Percentiles rank a stretch among this genome's conserved stretches.
Conservation (phyloP, 2,113 vertebrate species). For the Nerophis ophidion region DNA sequence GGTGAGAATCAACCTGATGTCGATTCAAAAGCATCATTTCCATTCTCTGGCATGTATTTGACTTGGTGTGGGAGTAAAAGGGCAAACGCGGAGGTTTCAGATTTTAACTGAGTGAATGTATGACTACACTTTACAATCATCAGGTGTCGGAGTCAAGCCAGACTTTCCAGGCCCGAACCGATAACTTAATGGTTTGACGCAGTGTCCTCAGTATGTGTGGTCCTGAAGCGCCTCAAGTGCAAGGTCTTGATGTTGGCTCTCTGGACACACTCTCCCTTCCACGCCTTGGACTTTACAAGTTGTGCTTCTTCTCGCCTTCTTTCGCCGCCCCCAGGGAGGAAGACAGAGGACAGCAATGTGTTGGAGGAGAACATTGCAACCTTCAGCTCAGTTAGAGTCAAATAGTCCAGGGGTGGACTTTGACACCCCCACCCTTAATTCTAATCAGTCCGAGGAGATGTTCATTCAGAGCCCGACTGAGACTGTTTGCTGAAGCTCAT, state of each 20-base stretch:
- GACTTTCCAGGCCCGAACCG: background rate
- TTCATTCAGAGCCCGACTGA: constrained; percentile 26
- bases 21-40: background rate
- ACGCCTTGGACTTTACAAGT: constrained; percentile 31
- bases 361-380: constrained; percentile 22
- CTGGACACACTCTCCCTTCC: constrained; percentile 51
- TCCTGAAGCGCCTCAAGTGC: background rate
- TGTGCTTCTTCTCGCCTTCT: constrained; percentile 30
- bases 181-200: background rate
- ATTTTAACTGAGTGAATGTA: background rate
- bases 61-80: too few species aligned
- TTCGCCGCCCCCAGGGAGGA: constrained; percentile 28
- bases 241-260: constrained; percentile 34
- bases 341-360: constrained; percentile 35
- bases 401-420: constrained; percentile 24
- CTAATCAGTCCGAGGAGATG: constrained; percentile 30
- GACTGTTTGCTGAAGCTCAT: constrained; percentile 39
- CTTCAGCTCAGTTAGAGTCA: constrained; percentile 34
- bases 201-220: background rate
- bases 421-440: constrained; percentile 13
- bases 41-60: background rate
- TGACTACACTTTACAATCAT: background rate
- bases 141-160: background rate
- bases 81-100: too few species aligned
- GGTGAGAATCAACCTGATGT: constrained; percentile 64